These are phyloP conservation scores for Chitala chitala DNA, from an alignment of 2,113 vertebrate species.

Conservation along the genomic window DNA sequence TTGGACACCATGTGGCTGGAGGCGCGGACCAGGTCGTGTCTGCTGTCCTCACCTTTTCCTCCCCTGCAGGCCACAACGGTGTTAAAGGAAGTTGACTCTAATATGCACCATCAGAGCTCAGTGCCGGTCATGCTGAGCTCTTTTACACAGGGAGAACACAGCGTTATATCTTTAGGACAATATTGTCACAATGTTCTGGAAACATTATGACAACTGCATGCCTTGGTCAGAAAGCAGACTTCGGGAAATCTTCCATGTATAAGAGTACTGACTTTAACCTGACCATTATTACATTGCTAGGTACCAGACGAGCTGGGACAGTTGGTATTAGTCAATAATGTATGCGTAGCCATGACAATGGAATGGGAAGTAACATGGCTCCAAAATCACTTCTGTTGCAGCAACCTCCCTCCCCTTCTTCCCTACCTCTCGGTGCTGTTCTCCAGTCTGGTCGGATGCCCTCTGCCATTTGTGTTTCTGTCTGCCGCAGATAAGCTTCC, in stretches of 20 bases:
- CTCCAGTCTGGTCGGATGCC: constrained; percentile 32
- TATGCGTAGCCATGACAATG: neutral
- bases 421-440: constrained; percentile 48
- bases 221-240: no score
- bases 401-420: neutral
- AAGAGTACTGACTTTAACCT: no score
- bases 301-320: no score
- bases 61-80: neutral
- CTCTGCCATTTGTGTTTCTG: constrained; percentile 31
- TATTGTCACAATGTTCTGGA: no score
- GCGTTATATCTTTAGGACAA: no score
- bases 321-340: no score
- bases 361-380: neutral
- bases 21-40: constrained; percentile 66
- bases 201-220: no score
- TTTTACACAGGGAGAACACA: no score
- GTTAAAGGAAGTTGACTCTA: neutral
- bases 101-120: neutral
- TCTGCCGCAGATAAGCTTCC: constrained; percentile 21
- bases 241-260: no score
- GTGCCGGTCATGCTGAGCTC: neutral
- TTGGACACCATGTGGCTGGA: constrained; percentile 66
- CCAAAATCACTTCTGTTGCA: neutral
- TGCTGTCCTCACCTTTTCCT: constrained; percentile 38
- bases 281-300: no score